These are phyloP conservation scores for Hippocampus abdominalis DNA, from an alignment of 2,113 vertebrate species.

Conservation along the genomic window DNA sequence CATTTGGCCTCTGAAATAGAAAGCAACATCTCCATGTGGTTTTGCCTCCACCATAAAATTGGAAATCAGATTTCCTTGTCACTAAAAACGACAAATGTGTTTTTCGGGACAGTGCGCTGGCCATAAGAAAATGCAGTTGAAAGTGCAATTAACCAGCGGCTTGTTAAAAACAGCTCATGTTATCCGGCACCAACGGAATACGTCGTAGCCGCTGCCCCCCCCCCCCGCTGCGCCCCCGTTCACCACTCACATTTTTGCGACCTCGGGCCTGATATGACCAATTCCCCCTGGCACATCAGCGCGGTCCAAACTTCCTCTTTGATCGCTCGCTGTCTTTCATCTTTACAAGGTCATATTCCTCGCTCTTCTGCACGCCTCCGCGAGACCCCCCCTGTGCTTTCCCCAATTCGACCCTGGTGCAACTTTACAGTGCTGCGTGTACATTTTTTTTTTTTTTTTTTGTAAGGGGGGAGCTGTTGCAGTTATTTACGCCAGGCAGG, in stretches of 20 bases:
- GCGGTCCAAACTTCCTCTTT: conserved; percentile 73
- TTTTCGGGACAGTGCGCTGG: conserved; percentile 45
- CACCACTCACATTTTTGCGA: conserved; percentile 37
- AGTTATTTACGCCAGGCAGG: conserved; percentile 59
- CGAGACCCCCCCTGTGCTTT: conserved; percentile 23
- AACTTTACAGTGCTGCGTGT: conserved; percentile 44
- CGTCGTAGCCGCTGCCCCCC: conserved; percentile 55
- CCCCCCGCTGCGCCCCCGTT: conserved; percentile 33
- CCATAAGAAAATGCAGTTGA: conserved; percentile 63
- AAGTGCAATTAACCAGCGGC: conserved; percentile 70
- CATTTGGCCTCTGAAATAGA: conserved; percentile 64
- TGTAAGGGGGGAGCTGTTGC: conserved; percentile 24
- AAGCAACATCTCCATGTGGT: conserved; percentile 67
- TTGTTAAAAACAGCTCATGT: conserved; percentile 69
- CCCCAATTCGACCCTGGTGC: conserved; percentile 36
- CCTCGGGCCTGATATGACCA: conserved; percentile 57
- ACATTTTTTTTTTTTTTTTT: background rate
- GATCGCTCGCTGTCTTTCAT: conserved; percentile 77
- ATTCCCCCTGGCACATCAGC: conserved; percentile 67
- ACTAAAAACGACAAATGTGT: conserved; percentile 47
- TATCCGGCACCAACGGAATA: conserved; percentile 61
- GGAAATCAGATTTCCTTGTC: conserved; percentile 71
- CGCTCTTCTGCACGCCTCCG: conserved; percentile 52
- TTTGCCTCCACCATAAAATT: conserved; percentile 69
- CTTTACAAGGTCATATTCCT: conserved; percentile 78